Percentiles rank a stretch among this genome's conserved stretches.
phyloP scores from a whole-genome alignment of 30 jellyfish, hydroid and myxozoan genomes.

The Phacellophora camtschatica region DNA sequence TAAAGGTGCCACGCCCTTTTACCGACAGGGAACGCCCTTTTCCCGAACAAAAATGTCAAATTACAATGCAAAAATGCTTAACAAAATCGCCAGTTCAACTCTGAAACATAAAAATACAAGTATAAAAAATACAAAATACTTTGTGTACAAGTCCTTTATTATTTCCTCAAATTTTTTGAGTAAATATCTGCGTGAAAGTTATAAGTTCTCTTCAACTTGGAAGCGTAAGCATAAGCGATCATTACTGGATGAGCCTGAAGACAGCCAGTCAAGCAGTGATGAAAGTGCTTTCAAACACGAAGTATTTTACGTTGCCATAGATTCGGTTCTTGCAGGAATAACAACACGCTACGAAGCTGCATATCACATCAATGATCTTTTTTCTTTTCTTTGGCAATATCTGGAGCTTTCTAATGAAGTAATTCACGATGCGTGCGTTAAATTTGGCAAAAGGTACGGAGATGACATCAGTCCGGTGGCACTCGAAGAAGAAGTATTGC shows the following conservation, averaged over 20 bases:
- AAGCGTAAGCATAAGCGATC: constrained; percentile 15
- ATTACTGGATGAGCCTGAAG: constrained; percentile 33
- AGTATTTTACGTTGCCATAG: constrained; percentile 29
- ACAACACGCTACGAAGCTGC: constrained; percentile 45
- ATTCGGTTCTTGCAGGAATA: constrained; percentile 50
- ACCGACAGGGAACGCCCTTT: no score
- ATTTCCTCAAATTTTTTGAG: no score
- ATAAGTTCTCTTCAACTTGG: no score
- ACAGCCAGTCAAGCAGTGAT: constrained; percentile 36
- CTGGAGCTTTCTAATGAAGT: constrained; percentile 11
- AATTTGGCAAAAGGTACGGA: constrained; percentile 12
- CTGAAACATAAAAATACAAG: no score
- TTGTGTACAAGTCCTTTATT: background rate
- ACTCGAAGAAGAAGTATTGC: constrained; percentile 47
- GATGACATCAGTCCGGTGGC: constrained; percentile 45
- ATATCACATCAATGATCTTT: constrained; percentile 7
- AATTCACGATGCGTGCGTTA: constrained; percentile 38
- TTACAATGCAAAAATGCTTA: no score
- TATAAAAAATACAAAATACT: no score
- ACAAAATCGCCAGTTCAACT: no score
- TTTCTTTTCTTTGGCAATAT: constrained; percentile 48
- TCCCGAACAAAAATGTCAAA: no score
- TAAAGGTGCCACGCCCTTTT: no score
- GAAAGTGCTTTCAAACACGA: constrained; percentile 40
- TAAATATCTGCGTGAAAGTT: no score